Evolutionary conservation across 1,140 invertebrate species (phyloP).

Genomic region (Heliconius congener): DNA sequence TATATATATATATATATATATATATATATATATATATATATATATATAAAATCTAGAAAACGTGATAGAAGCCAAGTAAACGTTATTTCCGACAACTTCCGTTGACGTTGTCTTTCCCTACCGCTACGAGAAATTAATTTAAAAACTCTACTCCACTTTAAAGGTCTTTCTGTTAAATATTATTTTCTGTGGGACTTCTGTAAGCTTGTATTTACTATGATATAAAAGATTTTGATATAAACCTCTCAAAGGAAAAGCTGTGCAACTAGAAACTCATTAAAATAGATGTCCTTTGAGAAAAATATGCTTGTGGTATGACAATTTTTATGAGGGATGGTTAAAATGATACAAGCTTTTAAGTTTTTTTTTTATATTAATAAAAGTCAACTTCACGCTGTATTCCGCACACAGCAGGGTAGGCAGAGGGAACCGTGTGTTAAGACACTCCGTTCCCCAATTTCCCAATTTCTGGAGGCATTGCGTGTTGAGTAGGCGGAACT

Average conservation of each 20-base stretch:
- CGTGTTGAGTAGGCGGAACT: no score
- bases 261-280: not conserved
- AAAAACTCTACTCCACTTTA: not conserved
- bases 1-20: no score
- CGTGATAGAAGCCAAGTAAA: not conserved
- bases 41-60: not conserved
- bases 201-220: not conserved
- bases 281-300: constrained; percentile 2
- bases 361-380: not conserved
- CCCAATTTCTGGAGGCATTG: no score
- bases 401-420: no score
- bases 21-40: no score
- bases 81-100: not conserved
- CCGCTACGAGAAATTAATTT: not conserved
- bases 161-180: not conserved
- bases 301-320: not conserved
- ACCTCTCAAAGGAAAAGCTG: not conserved
- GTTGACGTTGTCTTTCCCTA: not conserved
- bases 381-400: no score
- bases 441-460: no score
- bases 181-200: not conserved
- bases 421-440: no score
- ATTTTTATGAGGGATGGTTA: not conserved
- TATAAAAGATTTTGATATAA: not conserved
- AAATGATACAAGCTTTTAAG: not conserved